phyloP scores from a whole-genome alignment of 2,797 vertebrate genomes.

The Peromyscus aztecus region DNA sequence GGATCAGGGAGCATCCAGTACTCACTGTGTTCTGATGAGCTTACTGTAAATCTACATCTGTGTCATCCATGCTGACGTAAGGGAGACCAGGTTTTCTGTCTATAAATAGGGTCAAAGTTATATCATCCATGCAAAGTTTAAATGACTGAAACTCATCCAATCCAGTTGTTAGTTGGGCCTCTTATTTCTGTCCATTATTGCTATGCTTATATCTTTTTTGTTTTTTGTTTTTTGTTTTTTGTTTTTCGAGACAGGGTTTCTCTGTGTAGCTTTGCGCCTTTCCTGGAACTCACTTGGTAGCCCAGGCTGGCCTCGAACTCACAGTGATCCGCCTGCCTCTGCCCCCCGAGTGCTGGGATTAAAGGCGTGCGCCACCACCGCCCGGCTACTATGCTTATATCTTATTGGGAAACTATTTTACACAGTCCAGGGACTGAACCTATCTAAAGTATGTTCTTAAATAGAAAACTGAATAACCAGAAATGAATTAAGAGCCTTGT shows the following conservation, averaged over 20 bases:
- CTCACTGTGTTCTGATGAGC: not conserved
- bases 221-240: no score
- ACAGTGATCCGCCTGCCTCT: no score
- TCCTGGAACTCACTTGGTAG: no score
- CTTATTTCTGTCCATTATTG: not conserved
- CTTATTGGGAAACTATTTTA: not conserved
- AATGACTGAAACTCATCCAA: not conserved
- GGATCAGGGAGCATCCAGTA: not conserved
- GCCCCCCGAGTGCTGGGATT: no score
- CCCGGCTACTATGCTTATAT: not conserved
- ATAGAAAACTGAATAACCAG: not conserved
- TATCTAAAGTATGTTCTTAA: slow-evolving; percentile 17
- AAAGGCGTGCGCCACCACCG: no score
- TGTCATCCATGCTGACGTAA: accelerated
- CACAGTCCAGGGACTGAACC: not conserved
- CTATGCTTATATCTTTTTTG: not conserved
- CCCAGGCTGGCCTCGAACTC: no score
- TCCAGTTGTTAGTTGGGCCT: not conserved
- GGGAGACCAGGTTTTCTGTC: not conserved
- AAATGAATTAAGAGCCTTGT: not conserved
- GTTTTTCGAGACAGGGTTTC: no score
- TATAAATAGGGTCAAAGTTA: not conserved
- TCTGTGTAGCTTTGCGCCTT: no score
- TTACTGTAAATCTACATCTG: not conserved
- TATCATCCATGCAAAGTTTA: not conserved